Conservation (phyloP, 92 coral and sea anemone genomes). For the Epizoanthus scotinus region DNA sequence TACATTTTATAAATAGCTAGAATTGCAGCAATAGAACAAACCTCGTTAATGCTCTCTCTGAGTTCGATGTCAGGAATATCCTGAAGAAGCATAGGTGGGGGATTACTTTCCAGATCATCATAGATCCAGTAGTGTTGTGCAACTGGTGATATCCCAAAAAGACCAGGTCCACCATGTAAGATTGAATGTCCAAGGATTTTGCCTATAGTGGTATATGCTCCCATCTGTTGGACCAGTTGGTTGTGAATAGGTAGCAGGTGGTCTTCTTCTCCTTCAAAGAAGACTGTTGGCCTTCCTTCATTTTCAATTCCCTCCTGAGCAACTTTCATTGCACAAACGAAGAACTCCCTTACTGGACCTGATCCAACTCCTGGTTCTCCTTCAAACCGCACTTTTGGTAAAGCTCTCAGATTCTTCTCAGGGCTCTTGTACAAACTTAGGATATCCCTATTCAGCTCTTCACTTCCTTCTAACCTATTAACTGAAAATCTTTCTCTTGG, state of each 20-base stretch:
- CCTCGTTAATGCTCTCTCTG: conserved; percentile 44
- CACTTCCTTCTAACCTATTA: conserved; percentile 47
- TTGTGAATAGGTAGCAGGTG: conserved; percentile 58
- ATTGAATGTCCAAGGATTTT: conserved; percentile 61
- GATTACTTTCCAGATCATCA: conserved; percentile 30
- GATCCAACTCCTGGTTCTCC: conserved; percentile 66
- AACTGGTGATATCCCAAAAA: conserved; percentile 53
- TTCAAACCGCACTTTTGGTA: conserved; percentile 55
- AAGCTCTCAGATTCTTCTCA: conserved; percentile 39
- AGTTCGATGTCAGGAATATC: conserved; percentile 61
- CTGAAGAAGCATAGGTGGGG: conserved; percentile 52
- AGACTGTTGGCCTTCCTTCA: conserved; percentile 49
- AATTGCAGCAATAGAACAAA: conserved; percentile 7
- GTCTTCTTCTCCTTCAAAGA: conserved; percentile 61
- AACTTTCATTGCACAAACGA: conserved; percentile 48
- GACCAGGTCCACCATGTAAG: conserved; percentile 63
- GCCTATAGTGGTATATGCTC: conserved; percentile 57
- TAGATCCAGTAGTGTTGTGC: conserved; percentile 51
- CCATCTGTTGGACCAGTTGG: conserved; percentile 52
- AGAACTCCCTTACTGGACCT: conserved; percentile 57
- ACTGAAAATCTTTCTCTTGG: conserved; percentile 52
- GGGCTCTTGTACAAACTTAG: conserved; percentile 60
- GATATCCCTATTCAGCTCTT: conserved; percentile 46
- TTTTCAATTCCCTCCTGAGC: conserved; percentile 56
- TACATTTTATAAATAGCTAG: neutral